A percentile compares a stretch with the other conserved stretches of the same genome.
phyloP scores from a whole-genome alignment of 1,140 invertebrate genomes.

The Dufourea novaeangliae region DNA sequence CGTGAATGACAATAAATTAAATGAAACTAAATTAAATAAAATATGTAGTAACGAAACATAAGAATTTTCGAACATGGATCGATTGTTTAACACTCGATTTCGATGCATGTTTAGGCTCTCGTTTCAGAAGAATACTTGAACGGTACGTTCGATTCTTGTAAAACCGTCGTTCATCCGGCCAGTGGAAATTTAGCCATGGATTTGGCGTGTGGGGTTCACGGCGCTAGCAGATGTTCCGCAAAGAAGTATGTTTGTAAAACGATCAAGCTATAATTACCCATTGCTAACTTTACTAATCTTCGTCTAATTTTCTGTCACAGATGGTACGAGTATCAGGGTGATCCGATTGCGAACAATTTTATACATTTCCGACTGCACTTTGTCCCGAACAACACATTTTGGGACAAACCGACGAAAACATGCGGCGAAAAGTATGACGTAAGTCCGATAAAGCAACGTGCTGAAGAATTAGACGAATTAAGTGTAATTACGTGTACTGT shows the following conservation, averaged over 20 bases:
- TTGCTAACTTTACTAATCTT: too few relatives aligned
- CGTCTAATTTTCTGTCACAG: slow-evolving; percentile 51
- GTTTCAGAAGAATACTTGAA: slow-evolving; percentile 84
- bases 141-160: slow-evolving; percentile 86
- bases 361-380: slow-evolving; percentile 88
- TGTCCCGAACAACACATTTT: slow-evolving; percentile 77
- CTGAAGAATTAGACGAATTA: too few relatives aligned
- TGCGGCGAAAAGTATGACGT: slow-evolving; percentile 84
- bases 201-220: slow-evolving; percentile 86
- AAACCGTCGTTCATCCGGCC: slow-evolving; percentile 84
- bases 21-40: too few relatives aligned
- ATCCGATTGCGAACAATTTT: slow-evolving; percentile 80
- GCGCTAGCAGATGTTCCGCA: slow-evolving; percentile 83
- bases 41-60: too few relatives aligned
- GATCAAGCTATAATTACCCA: too few relatives aligned
- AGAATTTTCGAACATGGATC: too few relatives aligned
- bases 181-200: slow-evolving; percentile 87
- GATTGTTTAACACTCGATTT: too few relatives aligned
- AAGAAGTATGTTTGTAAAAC: slow-evolving; percentile 73
- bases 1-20: too few relatives aligned
- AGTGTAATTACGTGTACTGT: too few relatives aligned
- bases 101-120: slow-evolving; percentile 59
- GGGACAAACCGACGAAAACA: slow-evolving; percentile 81
- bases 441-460: slow-evolving; percentile 49
- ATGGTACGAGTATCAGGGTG: slow-evolving; percentile 86